Evolutionary conservation across 2,113 vertebrate genomes (phyloP), one percentile per base, ranked within the genome.

Genomic region (Chaetura pelagica): DNA sequence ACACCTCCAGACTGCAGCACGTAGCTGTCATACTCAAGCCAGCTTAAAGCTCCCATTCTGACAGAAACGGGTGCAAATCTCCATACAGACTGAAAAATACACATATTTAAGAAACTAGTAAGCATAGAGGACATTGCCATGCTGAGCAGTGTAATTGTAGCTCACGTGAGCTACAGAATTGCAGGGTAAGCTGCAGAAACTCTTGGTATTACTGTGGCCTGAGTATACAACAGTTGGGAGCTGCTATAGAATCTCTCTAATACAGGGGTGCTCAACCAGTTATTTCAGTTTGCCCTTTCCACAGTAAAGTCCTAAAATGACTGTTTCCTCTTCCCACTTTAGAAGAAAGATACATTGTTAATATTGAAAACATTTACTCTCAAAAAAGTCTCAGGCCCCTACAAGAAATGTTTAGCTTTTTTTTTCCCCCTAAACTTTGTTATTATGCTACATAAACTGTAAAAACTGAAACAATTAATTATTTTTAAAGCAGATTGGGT

Each of bases 391-490:
- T 59, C 64, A 57, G 57, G 67, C 72, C 76, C 42, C 46, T 71
- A 20, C 2, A 38, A 71, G 61, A 89, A 84, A 30, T 17, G 12
- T 64, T 84, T 15, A 17, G 76, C 48, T 32, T 87, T 83, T 54
- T 29, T 80, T 55, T 17, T 18, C 46, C 46, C 46, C 46, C 48
- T 79, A 69, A 93, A 92, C n/a, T 42, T 38, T 73, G 54, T 72
- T 87, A 83, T 93, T 94, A 75, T 35, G 42, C n/a, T 61, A 72
- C 19, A 58, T 64, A 92, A 80, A 85, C 58, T 76, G 62, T 79
- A 93, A 92, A 93, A 80, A 76, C 32, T 23, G 69, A 84, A 93
- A 89, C 77, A 87, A 71, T 32, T 17, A 72, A 90, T 71, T 75
- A 68, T 61, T 93, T 92, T 81, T 54, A 87, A 90, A 93, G 63